Base-by-base conservation (phyloP, 2,113 vertebrate species). In the Scartelaos histophorus region DNA sequence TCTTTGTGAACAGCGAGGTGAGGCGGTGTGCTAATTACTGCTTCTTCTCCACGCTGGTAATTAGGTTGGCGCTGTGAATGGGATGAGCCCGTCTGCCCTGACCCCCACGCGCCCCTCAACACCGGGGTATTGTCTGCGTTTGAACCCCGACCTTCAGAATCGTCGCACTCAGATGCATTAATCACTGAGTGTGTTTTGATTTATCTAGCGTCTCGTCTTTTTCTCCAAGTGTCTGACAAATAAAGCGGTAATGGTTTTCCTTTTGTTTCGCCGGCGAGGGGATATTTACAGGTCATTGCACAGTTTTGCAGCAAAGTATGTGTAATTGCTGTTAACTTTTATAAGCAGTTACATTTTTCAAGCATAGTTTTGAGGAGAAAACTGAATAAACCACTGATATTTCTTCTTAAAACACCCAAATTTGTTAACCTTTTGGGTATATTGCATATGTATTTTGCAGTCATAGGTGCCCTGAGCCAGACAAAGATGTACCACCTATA, bases 1-100 rank as follows among this genome's bases (percentile, higher is more conserved):
- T 95, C 95, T 96, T 95, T 95, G 95, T 97, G 96, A 98, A 98
- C 98, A 98, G 98, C 94, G 95, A 98, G 96, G 95, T 98, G 95
- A 97, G 95, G 96, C 96, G 96, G 84, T 85, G 78, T 95, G 95
- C 94, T 99, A 98, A 99, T 99, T 98, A 98, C 95, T 95, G 96
- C 95, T 97, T 97, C 96, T 95, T 73, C 96, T 94, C 96, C 25
- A 95, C 93, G 93, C 94, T 95, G 93, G 95, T 98, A 98, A 98
- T 98, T 98, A 96, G 95, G 94, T 96, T 97, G 96, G 94, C 93
- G 93, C 92, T 85, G 94, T 95, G 96, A 96, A 97, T 96, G 46
- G 74, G 76, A 94, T 94, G 94, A 96, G 95, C 95, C 92, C 95
- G 94, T 94, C 93, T 87, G 87, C 92, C 92, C 93, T 94, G 93